Percentiles rank a stretch among this genome's conserved stretches.
Conservation (phyloP, 2,888 invertebrate genomes). For the Ectemnius lituratus region DNA sequence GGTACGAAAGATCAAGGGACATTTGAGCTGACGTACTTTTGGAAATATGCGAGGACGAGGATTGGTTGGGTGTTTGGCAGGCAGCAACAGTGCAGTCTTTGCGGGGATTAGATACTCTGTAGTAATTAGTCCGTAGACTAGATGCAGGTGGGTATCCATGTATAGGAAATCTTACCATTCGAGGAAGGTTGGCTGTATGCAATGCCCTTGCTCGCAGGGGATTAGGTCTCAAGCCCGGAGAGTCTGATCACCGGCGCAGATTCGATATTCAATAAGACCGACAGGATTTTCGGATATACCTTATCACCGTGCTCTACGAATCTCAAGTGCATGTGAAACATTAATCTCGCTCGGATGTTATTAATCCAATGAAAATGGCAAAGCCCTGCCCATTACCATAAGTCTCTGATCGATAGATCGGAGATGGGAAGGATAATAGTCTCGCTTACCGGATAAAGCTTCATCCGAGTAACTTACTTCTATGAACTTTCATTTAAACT, state of each 20-base stretch:
- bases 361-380: background rate
- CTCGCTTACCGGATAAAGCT: too few species aligned
- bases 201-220: constrained; percentile 2
- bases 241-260: background rate
- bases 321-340: background rate
- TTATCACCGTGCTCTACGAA: background rate
- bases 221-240: constrained; percentile 2
- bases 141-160: background rate
- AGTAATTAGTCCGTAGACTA: constrained; percentile 1
- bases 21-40: too few species aligned
- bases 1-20: too few species aligned
- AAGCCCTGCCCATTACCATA: background rate
- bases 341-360: constrained; percentile 4
- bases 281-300: background rate
- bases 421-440: too few species aligned
- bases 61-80: too few species aligned
- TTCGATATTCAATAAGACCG: constrained; percentile 9
- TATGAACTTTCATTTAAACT: too few species aligned
- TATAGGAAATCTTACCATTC: too few species aligned
- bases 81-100: too few species aligned
- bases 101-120: too few species aligned
- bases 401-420: too few species aligned
- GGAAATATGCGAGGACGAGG: too few species aligned
- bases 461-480: too few species aligned
- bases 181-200: background rate